phyloP scores from a whole-genome alignment of 2,113 vertebrate species.

The Myrmophylax atrothorax region DNA sequence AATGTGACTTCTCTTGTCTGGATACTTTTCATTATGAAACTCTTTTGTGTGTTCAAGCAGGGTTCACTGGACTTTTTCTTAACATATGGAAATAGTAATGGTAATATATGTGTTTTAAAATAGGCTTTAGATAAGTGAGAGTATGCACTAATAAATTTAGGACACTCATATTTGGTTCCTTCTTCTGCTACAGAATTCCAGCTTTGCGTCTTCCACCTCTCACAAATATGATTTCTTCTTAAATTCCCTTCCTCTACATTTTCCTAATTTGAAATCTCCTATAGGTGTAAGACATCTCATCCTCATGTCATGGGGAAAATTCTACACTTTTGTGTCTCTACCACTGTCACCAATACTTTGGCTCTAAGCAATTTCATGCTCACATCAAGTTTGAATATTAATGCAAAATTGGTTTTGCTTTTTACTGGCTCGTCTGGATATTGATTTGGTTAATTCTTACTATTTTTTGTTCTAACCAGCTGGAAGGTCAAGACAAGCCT shows the following conservation, averaged over 20 bases:
- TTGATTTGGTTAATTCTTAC: background rate
- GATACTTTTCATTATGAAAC: background rate
- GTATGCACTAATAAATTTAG: background rate
- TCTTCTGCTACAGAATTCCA: background rate
- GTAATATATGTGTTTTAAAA: background rate
- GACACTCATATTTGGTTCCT: background rate
- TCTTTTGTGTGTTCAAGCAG: background rate
- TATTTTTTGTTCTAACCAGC: background rate
- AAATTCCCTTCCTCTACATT: background rate
- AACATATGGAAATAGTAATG: background rate
- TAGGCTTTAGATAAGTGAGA: background rate
- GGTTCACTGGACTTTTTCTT: background rate
- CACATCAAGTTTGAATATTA: background rate
- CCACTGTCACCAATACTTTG: background rate
- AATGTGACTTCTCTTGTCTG: background rate
- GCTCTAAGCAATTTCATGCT: background rate
- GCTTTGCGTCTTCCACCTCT: background rate
- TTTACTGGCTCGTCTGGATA: background rate
- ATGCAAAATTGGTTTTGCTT: background rate
- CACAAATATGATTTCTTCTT: background rate
- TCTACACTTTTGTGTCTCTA: background rate
- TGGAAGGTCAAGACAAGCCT: rapidly evolving
- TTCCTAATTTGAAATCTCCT: background rate
- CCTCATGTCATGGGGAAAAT: background rate
- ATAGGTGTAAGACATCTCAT: background rate